phyloP scores from a whole-genome alignment of 2,888 invertebrate species.

The Bugula neritina region DNA sequence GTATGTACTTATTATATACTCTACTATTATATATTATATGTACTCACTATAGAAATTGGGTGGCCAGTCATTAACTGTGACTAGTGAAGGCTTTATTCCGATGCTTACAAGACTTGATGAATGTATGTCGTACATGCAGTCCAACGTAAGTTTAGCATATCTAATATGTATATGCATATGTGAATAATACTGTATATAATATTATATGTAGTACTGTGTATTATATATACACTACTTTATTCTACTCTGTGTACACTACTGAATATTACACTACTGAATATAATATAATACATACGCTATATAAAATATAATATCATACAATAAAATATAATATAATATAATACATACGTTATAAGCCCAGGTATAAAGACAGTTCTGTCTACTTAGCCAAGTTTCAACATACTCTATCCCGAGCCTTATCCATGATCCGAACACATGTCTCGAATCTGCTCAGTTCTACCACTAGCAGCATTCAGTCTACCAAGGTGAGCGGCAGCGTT shows the following conservation, averaged over 20 bases:
- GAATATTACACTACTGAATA: too few species aligned
- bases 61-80: constrained; percentile 73
- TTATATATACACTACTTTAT: too few species aligned
- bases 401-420: constrained; percentile 72
- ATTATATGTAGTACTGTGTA: too few species aligned
- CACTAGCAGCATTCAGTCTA: constrained; percentile 64
- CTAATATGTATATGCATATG: too few species aligned
- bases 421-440: constrained; percentile 73
- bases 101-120: constrained; percentile 77
- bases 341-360: too few species aligned
- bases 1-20: neutral
- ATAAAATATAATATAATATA: too few species aligned
- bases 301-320: too few species aligned
- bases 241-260: too few species aligned
- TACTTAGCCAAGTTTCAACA: constrained; percentile 80
- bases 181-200: neutral
- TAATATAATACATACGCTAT: too few species aligned
- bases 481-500: constrained; percentile 40
- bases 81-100: constrained; percentile 75
- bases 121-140: constrained; percentile 75
- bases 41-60: constrained; percentile 62
- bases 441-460: constrained; percentile 70
- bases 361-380: constrained; percentile 76
- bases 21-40: too few species aligned
- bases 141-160: constrained; percentile 63